Evolutionary conservation across 1,140 invertebrate genomes (phyloP).

Genomic region (Drosophila murphyi): DNA sequence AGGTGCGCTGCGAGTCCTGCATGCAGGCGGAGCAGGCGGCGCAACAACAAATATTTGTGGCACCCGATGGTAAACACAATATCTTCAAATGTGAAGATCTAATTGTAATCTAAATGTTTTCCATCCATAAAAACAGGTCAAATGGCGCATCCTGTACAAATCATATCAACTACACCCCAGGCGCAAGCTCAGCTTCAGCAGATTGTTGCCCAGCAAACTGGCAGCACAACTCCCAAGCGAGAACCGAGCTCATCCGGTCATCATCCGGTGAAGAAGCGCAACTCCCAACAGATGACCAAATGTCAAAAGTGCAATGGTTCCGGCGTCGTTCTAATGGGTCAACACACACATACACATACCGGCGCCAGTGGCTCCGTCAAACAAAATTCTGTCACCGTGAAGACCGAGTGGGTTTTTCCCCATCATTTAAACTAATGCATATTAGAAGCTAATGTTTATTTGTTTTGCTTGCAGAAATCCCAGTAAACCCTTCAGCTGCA

Average conservation of each 20-base stretch:
- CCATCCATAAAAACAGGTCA: conserved; percentile 42
- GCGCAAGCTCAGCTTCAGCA: conserved; percentile 74
- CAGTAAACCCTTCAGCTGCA: conserved; percentile 92
- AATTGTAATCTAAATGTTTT: background rate
- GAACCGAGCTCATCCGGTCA: conserved; percentile 85
- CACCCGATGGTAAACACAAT: conserved; percentile 86
- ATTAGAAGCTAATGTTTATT: conserved; percentile 41
- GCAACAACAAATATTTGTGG: conserved; percentile 87
- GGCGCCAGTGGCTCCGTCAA: conserved; percentile 60
- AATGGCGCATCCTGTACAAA: conserved; percentile 77
- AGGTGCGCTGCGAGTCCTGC: conserved; percentile 87
- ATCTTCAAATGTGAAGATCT: conserved; percentile 84
- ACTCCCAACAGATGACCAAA: conserved; percentile 92
- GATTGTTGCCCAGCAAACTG: conserved; percentile 72
- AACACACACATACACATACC: conserved; percentile 50
- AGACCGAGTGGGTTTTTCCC: conserved; percentile 73
- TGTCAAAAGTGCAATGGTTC: conserved; percentile 95
- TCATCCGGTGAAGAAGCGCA: conserved; percentile 93
- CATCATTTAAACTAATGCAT: conserved; percentile 11
- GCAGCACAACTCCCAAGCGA: conserved; percentile 67
- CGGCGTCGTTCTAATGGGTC: conserved; percentile 92
- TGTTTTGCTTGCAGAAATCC: conserved; percentile 66
- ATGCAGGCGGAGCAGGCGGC: conserved; percentile 86
- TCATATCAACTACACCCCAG: conserved; percentile 78
- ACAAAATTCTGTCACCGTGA: conserved; percentile 59